Evolutionary conservation across 2,888 invertebrate genomes (phyloP).

Genomic region (Rhopalosiphum nymphaeae): DNA sequence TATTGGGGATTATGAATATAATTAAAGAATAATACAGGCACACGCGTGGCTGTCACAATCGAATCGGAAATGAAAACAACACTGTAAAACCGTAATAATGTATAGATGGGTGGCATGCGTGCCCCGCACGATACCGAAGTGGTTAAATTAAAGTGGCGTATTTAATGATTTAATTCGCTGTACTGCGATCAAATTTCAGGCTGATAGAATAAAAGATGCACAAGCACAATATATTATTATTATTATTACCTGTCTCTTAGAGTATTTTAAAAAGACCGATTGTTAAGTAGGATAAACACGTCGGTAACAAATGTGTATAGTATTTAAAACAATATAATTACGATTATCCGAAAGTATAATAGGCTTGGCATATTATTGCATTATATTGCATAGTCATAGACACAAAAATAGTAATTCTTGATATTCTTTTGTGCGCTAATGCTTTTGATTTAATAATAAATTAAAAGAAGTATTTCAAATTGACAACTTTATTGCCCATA

Average conservation of each 20-base stretch:
- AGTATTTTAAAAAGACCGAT: background rate
- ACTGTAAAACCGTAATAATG: background rate
- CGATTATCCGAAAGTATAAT: background rate
- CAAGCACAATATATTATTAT: background rate
- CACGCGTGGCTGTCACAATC: background rate
- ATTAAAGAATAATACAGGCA: background rate
- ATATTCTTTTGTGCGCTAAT: background rate
- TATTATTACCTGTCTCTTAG: background rate
- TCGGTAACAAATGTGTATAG: background rate
- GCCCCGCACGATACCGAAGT: background rate
- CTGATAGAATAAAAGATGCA: background rate
- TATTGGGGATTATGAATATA: background rate
- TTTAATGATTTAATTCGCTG: background rate
- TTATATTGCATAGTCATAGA: background rate
- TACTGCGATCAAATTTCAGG: background rate
- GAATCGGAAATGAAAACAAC: background rate
- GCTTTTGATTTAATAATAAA: background rate
- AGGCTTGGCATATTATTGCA: background rate
- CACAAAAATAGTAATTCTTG: background rate
- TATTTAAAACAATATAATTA: background rate
- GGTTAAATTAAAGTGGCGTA: background rate
- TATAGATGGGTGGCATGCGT: background rate
- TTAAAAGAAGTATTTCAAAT: background rate
- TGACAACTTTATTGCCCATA: conserved; percentile 2
- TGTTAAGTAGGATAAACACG: background rate